Conservation (phyloP, 1,140 invertebrate genomes). For the Caerostris darwini region DNA sequence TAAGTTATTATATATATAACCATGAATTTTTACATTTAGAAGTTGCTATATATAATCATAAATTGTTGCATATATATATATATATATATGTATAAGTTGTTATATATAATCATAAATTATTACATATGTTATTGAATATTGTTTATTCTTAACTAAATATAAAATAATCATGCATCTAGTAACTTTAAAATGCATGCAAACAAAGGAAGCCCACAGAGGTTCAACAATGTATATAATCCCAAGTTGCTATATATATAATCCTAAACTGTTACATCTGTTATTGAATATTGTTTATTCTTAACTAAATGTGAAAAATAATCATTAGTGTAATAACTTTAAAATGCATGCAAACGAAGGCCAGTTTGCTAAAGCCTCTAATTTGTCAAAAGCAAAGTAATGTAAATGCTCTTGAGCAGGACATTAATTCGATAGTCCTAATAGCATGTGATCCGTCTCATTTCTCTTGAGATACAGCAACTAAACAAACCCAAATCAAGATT, state of each 20-base stretch:
- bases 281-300: background rate
- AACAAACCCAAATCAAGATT: constrained; percentile 36
- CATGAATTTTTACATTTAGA: too few species aligned
- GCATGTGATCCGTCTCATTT: constrained; percentile 64
- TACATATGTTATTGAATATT: too few species aligned
- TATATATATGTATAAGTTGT: too few species aligned
- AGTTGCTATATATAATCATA: too few species aligned
- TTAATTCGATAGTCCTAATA: constrained; percentile 52
- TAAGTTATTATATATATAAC: too few species aligned
- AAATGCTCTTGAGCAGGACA: constrained; percentile 25
- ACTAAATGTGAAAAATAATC: background rate
- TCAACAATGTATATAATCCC: too few species aligned
- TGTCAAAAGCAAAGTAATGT: background rate
- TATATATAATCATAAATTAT: too few species aligned
- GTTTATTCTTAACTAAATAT: background rate
- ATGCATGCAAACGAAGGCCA: background rate
- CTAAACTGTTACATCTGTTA: too few species aligned
- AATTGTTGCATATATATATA: too few species aligned
- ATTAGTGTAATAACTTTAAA: background rate
- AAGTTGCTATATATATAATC: too few species aligned
- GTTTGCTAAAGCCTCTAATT: background rate
- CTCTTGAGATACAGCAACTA: constrained; percentile 34
- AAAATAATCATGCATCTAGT: background rate
- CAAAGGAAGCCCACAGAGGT: background rate
- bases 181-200: background rate